These are phyloP conservation scores for Thamnaconus septentrionalis DNA, from an alignment of 2,113 vertebrate genomes.

Conservation along the genomic window DNA sequence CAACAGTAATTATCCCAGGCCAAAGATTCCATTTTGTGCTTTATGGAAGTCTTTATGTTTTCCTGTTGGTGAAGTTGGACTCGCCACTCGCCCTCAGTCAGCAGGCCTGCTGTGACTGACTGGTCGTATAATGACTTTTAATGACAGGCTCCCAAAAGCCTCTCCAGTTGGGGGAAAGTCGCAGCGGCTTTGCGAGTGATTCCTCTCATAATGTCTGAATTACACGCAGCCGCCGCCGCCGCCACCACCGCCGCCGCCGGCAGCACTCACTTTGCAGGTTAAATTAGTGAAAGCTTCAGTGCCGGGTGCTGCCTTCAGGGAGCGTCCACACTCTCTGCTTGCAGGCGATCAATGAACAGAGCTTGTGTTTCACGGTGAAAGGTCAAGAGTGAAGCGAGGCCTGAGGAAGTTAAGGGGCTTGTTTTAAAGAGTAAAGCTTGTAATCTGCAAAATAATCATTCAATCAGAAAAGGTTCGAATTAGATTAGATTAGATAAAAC, in stretches of 20 bases:
- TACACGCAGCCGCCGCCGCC: not conserved
- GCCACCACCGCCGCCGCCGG: not conserved
- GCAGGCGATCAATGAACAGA: slow-evolving; percentile 51
- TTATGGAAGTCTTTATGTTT: too few relatives aligned
- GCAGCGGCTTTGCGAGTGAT: not conserved
- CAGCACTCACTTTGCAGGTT: not conserved
- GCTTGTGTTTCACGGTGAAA: slow-evolving; percentile 48
- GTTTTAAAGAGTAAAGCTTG: not conserved
- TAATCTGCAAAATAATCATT: slow-evolving; percentile 9
- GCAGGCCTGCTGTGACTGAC: not conserved
- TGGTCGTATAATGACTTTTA: too few relatives aligned
- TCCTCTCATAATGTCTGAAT: slow-evolving; percentile 3
- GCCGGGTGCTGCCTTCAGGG: slow-evolving; percentile 11
- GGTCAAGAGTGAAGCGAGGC: not conserved
- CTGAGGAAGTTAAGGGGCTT: not conserved
- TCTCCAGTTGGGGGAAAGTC: too few relatives aligned
- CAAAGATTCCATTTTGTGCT: too few relatives aligned
- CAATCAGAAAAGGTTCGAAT: not conserved
- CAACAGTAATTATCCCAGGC: too few relatives aligned
- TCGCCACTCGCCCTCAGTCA: not conserved
- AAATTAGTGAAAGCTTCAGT: slow-evolving; percentile 9
- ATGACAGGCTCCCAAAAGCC: too few relatives aligned
- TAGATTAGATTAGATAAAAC: too few relatives aligned
- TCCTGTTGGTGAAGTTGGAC: too few relatives aligned
- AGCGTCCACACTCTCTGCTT: slow-evolving; percentile 41